Evolutionary conservation across 2,113 vertebrate genomes (phyloP).

Genomic region (Phycodurus eques): DNA sequence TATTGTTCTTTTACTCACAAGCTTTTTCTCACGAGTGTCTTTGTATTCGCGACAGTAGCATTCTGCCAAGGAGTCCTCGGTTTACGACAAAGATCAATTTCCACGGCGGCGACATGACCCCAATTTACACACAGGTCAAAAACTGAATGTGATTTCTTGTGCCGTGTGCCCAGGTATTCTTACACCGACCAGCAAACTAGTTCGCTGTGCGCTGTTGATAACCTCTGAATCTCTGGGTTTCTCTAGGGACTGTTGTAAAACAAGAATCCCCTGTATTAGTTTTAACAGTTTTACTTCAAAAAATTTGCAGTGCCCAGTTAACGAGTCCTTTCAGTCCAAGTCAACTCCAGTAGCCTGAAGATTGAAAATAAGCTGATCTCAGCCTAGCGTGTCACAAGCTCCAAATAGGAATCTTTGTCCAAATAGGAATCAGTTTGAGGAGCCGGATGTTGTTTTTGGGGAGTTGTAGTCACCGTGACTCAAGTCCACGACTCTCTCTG

Average conservation of each 20-base stretch:
- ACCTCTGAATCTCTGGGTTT: no score
- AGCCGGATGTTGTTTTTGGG: background rate
- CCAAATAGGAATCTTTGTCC: background rate
- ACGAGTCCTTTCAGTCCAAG: no score
- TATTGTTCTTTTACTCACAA: background rate
- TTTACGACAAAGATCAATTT: background rate
- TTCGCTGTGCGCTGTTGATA: no score
- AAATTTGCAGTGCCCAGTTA: no score
- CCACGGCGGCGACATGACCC: background rate
- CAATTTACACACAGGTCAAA: background rate
- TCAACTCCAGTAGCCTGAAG: background rate
- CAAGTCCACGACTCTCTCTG: background rate
- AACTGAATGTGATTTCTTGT: background rate
- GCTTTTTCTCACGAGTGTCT: background rate
- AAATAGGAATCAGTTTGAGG: background rate
- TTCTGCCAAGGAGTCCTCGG: background rate
- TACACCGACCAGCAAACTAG: no score
- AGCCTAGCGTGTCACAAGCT: background rate
- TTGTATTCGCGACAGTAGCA: no score
- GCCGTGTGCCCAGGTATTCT: no score
- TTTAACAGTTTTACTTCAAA: no score
- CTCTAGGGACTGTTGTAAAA: no score
- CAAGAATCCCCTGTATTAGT: no score
- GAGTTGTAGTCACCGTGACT: background rate
- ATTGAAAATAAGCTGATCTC: background rate